Evolutionary conservation across 2,797 vertebrate genomes (phyloP), one percentile per base, ranked within the genome.

Genomic region (Gymnodraco acuticeps): DNA sequence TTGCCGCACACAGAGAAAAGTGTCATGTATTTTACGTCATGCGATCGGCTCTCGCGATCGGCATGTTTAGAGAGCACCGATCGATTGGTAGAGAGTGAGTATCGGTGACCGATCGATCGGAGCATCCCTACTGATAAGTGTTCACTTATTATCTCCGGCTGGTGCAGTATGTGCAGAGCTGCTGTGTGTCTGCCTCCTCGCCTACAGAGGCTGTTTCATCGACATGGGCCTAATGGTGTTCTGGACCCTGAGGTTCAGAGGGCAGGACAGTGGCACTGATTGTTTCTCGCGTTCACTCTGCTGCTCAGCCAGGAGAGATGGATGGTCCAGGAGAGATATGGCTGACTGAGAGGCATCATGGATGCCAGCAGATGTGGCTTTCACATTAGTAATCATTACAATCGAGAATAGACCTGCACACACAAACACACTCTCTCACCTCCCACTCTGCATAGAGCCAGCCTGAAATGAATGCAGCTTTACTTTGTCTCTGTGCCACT

Each of bases 301-400:
- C 78, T 50, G 65, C 81, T 82, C 60, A 53, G 76, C 75, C 68
- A 70, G 73, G 72, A 58, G 59, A 88, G 89, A 91, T 82, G 87
- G 83, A 89, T 86, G 70, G 74, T 68, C n/a, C 41, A 43, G 70
- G 67, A 31, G 3, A 70, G 85, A 81, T 69, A 19, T 41, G 50
- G 51, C 75, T 77, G 86, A 85, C 65, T 53, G 85, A 87, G 80
- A 90, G 78, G 79, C 79, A 76, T 88, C 81, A 72, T 56, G 70
- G 68, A 75, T 56, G 53, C 33, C 64, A 91, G 88, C 89, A 92
- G 87, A 92, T 92, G 92, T 74, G 77, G 68, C 89, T 86, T 70
- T 71, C 83, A 80, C 77, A 88, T 92, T 79, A 88, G 87, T n/a
- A n/a, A n/a, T 94, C 88, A 89, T 84, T 51, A 59, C 80, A 84